A percentile compares a stretch with the other conserved stretches of the same genome.
Conservation (phyloP, 2,888 invertebrate species). For the Euzophera pinguis region DNA sequence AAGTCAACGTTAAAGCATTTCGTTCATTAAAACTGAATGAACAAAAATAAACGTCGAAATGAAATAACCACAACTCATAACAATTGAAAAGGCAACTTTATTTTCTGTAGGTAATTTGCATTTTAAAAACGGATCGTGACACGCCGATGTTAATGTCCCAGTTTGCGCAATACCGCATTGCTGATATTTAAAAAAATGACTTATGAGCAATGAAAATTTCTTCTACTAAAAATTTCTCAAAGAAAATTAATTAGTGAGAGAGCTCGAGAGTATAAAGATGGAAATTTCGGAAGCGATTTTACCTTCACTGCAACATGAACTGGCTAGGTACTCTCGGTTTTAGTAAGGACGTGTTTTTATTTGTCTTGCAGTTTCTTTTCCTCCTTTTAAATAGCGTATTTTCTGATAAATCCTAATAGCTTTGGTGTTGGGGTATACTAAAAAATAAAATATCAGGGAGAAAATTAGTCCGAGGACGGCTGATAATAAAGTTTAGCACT, state of each 20-base stretch:
- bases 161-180: background rate
- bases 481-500: too few species aligned
- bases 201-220: background rate
- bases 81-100: background rate
- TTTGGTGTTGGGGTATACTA: too few species aligned
- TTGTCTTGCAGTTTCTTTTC: too few species aligned
- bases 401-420: too few species aligned
- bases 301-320: background rate
- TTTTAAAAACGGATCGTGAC: slow-evolving; percentile 1
- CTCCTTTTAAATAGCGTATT: too few species aligned
- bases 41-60: background rate
- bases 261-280: background rate
- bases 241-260: background rate
- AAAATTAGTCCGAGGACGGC: too few species aligned
- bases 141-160: slow-evolving; percentile 2
- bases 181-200: background rate
- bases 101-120: slow-evolving; percentile 1
- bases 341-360: too few species aligned
- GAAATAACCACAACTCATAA: background rate
- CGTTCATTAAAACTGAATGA: background rate
- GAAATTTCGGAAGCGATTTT: background rate
- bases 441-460: too few species aligned
- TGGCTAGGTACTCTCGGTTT: background rate
- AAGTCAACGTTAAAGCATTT: background rate
- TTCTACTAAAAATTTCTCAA: background rate